Conservation (phyloP, 2,888 invertebrate genomes). For the Tillus elongatus region DNA sequence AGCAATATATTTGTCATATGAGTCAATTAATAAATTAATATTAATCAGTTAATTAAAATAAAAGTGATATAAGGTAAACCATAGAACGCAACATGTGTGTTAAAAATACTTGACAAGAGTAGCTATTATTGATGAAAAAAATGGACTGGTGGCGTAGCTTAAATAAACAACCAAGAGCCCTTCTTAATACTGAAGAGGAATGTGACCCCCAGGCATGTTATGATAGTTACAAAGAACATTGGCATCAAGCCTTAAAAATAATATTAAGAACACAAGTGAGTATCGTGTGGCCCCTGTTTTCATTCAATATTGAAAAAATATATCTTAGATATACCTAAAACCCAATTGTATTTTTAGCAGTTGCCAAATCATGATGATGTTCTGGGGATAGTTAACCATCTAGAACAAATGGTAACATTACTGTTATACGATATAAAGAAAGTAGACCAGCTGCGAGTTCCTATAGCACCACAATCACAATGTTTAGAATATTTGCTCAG, state of each 20-base stretch:
- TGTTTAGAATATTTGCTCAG: constrained; percentile 69
- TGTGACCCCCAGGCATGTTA: constrained; percentile 81
- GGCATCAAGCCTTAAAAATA: constrained; percentile 84
- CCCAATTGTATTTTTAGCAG: too few relatives aligned
- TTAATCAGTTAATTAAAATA: too few relatives aligned
- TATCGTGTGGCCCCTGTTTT: too few relatives aligned
- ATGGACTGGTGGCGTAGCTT: constrained; percentile 40
- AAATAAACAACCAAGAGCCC: constrained; percentile 30
- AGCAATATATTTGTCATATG: too few relatives aligned
- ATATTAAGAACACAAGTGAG: constrained; percentile 63
- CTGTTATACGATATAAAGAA: constrained; percentile 66
- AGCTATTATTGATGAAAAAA: too few relatives aligned
- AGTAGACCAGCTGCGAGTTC: constrained; percentile 46
- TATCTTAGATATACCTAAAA: too few relatives aligned
- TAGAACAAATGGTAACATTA: constrained; percentile 83
- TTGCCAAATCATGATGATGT: constrained; percentile 74
- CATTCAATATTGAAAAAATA: too few relatives aligned
- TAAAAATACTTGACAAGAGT: too few relatives aligned
- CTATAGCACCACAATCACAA: constrained; percentile 48
- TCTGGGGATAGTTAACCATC: constrained; percentile 79
- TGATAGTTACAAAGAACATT: constrained; percentile 88
- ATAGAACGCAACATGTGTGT: too few relatives aligned
- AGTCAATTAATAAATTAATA: too few relatives aligned
- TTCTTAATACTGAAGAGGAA: constrained; percentile 30
- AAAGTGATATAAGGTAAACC: too few relatives aligned